Evolutionary conservation across 2,888 invertebrate species (phyloP), one percentile per base, ranked within the genome.

Genomic region (Pterobdella sp.): DNA sequence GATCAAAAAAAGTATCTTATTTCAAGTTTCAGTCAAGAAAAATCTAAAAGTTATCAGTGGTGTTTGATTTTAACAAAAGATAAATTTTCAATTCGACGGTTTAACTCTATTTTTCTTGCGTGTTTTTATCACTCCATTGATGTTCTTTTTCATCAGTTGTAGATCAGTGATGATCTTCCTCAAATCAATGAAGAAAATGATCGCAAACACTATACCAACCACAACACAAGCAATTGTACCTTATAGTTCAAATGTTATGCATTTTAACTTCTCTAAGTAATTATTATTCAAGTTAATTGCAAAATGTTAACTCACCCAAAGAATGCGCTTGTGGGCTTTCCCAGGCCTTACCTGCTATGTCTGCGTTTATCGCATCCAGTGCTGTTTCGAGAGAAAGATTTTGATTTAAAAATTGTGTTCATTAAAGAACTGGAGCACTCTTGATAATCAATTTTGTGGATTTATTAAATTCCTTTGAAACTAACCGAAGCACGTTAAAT

Each of bases 161-260:
- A 75, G 31, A 68, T 77, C 77, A 22, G n/a, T 37, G 42, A 36
- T 67, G 70, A 77, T 65, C 74, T 77, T 77, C 64, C 71, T 75
- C 29, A 76, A 68, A 49, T 77, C 77, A n/a, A 77, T 75, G 18
- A 76, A 71, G 35, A 77, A 26, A 14, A 77, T 63, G 56, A 73
- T 34, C 52, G 32, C 73, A 22, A 75, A n/a, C 1, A 75, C n/a
- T 18, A 76, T 22, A 49, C 72, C 37, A 22, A 77, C 36, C 37
- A 77, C 63, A 18, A 75, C 35, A 68, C 76, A 75, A 65, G 77
- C 74, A 29, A 77, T 65, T 1, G 74, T 76, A 18, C 49, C 49
- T 42, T 7, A 14, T 42, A 22, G 49, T n/a, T n/a, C n/a, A n/a
- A n/a, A n/a, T n/a, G n/a, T n/a, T n/a, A n/a, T n/a, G n/a, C n/a